phyloP scores from a whole-genome alignment of 2,797 vertebrate genomes.

The Sebastes baramenuke region DNA sequence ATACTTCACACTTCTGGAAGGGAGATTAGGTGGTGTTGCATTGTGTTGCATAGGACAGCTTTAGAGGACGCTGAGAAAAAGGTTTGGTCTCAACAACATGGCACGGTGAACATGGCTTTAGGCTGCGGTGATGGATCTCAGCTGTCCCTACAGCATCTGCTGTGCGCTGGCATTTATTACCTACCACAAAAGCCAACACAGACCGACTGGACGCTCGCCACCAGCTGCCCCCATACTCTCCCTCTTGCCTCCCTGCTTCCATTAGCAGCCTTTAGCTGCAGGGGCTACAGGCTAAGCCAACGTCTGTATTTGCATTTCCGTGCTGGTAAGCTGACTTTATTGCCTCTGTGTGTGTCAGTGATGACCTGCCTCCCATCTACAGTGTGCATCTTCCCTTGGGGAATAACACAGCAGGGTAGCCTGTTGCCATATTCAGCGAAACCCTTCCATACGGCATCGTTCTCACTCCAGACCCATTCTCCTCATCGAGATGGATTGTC shows the following conservation, averaged over 20 bases:
- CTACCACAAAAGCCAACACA: constrained; percentile 49
- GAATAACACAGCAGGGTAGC: constrained; percentile 23
- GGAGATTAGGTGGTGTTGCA: neutral
- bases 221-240: constrained; percentile 37
- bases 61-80: constrained; percentile 1
- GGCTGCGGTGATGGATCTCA: constrained; percentile 70
- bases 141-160: constrained; percentile 78
- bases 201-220: constrained; percentile 65
- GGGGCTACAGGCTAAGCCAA: neutral
- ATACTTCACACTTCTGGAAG: neutral
- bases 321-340: constrained; percentile 3
- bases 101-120: constrained; percentile 48
- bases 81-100: constrained; percentile 24
- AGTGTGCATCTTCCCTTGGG: neutral
- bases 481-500: constrained; percentile 65
- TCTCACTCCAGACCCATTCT: constrained; percentile 50
- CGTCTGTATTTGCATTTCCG: constrained; percentile 33
- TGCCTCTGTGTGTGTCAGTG: constrained; percentile 8
- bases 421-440: constrained; percentile 22
- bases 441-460: constrained; percentile 15
- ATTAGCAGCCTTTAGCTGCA: constrained; percentile 41
- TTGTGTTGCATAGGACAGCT: neutral
- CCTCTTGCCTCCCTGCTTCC: constrained; percentile 17
- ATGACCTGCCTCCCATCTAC: constrained; percentile 14
- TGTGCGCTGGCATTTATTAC: constrained; percentile 76